Base-by-base conservation (phyloP, 2,113 vertebrate genomes). In the Bos indicus region DNA sequence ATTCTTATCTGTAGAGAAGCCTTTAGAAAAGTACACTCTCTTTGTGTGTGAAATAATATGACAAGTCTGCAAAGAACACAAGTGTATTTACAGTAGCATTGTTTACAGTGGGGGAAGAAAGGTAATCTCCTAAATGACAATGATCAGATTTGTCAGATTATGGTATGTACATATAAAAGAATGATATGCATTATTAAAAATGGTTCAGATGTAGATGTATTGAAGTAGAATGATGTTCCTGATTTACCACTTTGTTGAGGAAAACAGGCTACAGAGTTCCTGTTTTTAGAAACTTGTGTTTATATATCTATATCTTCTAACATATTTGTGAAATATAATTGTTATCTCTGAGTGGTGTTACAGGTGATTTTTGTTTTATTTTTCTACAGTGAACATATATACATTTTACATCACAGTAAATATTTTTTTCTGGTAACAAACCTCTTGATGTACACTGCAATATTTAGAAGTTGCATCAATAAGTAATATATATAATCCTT, bases 341-440 rank as follows among this genome's bases (percentile, higher is more conserved):
- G 10, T 57, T 94, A 48, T 85, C 15, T 92, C 1, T 74, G 30
- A 71, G 74, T 94, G 43, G 12, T 85, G 2, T 64, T 51, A 33
- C 23, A 15, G n/a, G 16, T 94, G 52, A 67, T 54, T 91, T 91
- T 80, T 95, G 16, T 52, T 88, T 95, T 92, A 33, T 81, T 92
- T 97, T 91, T 93, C 17, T 86, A 8, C 6, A 64, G 17, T 71
- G 17, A 46, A 54, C 4, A 6, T 83, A 71, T 33, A 25, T 87
- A 52, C 14, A 46, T 83, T 97, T 96, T 86, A 48, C 80, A 93
- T 97, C 56, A 71, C 23, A 88, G 81, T 87, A 64, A 28, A 82
- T 33, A 48, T 43, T 82, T 95, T 89, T 86, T 90, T 95, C 48
- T 95, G 26, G 36, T 84, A 94, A 84, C 36, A 94, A 91, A 97